These are phyloP conservation scores for Paramisgurnus dabryanus DNA, from an alignment of 2,113 vertebrate species.

Conservation along the genomic window DNA sequence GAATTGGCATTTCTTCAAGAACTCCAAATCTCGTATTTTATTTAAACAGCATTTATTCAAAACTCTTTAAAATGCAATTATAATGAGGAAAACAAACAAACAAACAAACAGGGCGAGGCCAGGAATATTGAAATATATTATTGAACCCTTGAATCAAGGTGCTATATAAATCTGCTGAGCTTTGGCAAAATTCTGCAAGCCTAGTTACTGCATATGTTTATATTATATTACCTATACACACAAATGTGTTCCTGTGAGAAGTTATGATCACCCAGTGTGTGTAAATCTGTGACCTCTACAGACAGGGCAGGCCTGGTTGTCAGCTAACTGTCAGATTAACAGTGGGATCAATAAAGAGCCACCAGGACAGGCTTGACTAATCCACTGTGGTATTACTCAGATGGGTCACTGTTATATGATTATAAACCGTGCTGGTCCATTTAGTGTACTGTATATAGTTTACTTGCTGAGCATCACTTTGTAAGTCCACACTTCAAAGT, in stretches of 20 bases:
- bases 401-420: neutral
- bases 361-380: conserved; percentile 50
- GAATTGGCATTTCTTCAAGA: neutral
- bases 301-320: conserved; percentile 17
- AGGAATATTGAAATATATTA: neutral
- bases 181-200: neutral
- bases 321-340: conserved; percentile 49
- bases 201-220: conserved; percentile 2
- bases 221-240: conserved; percentile 15
- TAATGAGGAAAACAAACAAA: conserved; percentile 12
- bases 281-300: conserved; percentile 31
- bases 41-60: conserved; percentile 16
- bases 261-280: conserved; percentile 41
- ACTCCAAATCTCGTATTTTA: conserved; percentile 18
- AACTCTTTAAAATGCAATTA: conserved; percentile 26
- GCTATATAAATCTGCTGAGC: conserved; percentile 16
- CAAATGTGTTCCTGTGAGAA: conserved; percentile 41
- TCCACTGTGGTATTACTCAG: conserved; percentile 45
- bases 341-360: conserved; percentile 52
- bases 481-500: neutral
- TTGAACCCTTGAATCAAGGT: neutral
- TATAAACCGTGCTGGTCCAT: neutral
- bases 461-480: conserved; percentile 1
- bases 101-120: conserved; percentile 13
- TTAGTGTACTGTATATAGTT: neutral